Conservation (phyloP, 2,888 invertebrate species). For the Silvanus unidentatus region DNA sequence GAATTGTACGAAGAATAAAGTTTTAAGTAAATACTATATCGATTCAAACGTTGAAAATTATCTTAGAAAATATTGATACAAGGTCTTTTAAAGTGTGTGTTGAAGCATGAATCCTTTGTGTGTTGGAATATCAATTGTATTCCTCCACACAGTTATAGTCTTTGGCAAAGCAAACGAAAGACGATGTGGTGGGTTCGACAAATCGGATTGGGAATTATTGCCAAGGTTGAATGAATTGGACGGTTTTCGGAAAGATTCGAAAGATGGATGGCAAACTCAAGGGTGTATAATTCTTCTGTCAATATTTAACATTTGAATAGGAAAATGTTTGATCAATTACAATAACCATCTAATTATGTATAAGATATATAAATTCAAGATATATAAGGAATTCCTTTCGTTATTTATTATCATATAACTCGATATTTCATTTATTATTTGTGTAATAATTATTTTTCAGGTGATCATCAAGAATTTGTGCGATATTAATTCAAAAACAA, state of each 20-base stretch:
- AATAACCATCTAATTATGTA: background rate
- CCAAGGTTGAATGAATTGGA: conserved; percentile 15
- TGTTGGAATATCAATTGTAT: conserved; percentile 31
- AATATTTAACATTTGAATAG: conserved; percentile 22
- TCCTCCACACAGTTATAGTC: conserved; percentile 28
- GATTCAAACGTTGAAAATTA: conserved; percentile 24
- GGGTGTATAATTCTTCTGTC: conserved; percentile 26
- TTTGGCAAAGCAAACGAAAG: conserved; percentile 36
- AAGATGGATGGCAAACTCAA: conserved; percentile 24
- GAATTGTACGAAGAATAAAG: no score
- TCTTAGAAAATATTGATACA: conserved; percentile 27
- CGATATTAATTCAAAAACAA: background rate
- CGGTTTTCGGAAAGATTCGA: conserved; percentile 18
- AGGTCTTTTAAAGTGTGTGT: conserved; percentile 27
- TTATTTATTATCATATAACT: no score
- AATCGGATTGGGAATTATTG: conserved; percentile 37
- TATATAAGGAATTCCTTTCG: no score
- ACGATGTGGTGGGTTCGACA: conserved; percentile 35
- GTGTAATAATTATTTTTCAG: no score
- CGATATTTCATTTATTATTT: no score
- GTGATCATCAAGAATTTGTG: background rate
- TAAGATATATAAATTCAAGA: no score
- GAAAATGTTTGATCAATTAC: conserved; percentile 3
- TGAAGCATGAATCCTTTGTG: conserved; percentile 27
- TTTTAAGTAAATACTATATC: background rate